Percentiles rank a stretch among this genome's conserved stretches.
Conservation (phyloP, 2,888 invertebrate species). For the Allolobophora icterica region DNA sequence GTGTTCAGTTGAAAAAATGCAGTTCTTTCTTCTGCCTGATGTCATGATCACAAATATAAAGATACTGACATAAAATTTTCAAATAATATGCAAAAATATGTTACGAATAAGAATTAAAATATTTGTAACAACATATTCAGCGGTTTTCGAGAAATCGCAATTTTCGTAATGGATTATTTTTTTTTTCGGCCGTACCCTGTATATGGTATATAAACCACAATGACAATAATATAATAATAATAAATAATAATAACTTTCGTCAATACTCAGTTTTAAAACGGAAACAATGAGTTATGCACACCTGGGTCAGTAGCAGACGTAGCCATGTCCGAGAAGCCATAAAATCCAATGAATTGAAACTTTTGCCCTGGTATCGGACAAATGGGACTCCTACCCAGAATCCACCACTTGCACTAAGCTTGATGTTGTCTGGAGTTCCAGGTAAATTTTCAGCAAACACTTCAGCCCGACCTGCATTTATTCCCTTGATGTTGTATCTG, state of each 20-base stretch:
- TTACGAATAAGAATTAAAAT: too few species aligned
- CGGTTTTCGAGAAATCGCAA: too few species aligned
- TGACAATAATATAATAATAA: conserved; percentile 24
- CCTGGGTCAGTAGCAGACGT: conserved; percentile 43
- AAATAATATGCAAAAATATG: too few species aligned
- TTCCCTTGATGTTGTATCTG: conserved; percentile 78
- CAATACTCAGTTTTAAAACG: neutral
- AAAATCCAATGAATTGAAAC: conserved; percentile 40
- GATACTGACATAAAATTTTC: too few species aligned
- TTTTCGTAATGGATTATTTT: too few species aligned
- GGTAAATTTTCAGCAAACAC: conserved; percentile 78
- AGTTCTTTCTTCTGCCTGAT: too few species aligned
- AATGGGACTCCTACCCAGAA: conserved; percentile 64
- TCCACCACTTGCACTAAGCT: conserved; percentile 61
- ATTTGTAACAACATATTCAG: too few species aligned
- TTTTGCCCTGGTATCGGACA: conserved; percentile 44
- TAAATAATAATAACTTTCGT: neutral
- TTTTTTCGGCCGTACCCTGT: too few species aligned
- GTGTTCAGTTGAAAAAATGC: too few species aligned
- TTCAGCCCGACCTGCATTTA: conserved; percentile 80
- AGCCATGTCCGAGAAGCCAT: conserved; percentile 40
- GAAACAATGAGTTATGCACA: conserved; percentile 20
- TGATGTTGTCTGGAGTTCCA: conserved; percentile 75
- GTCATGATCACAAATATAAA: too few species aligned
- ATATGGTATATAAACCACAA: neutral